A percentile compares a stretch with the other conserved stretches of the same genome.
Conservation (phyloP, 2,888 invertebrate species). For the Strigamia transsilvanica region DNA sequence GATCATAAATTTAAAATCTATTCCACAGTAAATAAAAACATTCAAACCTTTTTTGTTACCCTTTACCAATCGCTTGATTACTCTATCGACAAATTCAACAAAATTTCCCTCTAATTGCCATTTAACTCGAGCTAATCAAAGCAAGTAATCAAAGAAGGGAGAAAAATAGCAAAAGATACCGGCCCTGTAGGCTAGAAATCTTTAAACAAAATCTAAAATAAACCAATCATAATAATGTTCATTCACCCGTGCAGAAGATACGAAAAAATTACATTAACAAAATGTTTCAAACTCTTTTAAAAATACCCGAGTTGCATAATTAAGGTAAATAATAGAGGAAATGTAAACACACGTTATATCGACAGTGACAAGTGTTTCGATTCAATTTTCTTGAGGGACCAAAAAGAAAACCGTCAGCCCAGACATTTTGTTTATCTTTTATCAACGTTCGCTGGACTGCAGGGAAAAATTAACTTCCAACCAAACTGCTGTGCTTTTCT, state of each 20-base stretch:
- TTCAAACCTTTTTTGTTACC: background rate
- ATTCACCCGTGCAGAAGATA: background rate
- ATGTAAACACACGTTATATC: background rate
- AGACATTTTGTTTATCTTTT: constrained; percentile 24
- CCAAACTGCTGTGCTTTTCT: constrained; percentile 7
- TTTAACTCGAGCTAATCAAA: constrained; percentile 37
- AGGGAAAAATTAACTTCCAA: constrained; percentile 12
- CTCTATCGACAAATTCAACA: constrained; percentile 13
- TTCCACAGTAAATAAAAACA: background rate
- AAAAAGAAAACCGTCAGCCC: background rate
- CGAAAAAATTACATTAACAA: background rate
- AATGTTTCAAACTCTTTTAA: background rate
- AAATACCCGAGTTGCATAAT: background rate
- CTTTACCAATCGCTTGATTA: constrained; percentile 3
- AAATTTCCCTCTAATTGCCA: constrained; percentile 32
- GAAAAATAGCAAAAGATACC: constrained; percentile 6
- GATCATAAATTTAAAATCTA: background rate
- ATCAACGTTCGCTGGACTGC: constrained; percentile 31
- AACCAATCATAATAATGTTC: constrained; percentile 9
- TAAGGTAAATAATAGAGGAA: background rate
- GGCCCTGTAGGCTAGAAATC: background rate
- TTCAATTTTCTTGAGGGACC: constrained; percentile 14
- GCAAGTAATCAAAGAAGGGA: constrained; percentile 4
- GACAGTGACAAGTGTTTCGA: constrained; percentile 9
- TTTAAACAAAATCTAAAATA: constrained; percentile 26